A percentile compares a stretch with the other conserved stretches of the same genome.
Evolutionary conservation across 2,113 vertebrate species (phyloP).

Genomic region (Alectura lathami): DNA sequence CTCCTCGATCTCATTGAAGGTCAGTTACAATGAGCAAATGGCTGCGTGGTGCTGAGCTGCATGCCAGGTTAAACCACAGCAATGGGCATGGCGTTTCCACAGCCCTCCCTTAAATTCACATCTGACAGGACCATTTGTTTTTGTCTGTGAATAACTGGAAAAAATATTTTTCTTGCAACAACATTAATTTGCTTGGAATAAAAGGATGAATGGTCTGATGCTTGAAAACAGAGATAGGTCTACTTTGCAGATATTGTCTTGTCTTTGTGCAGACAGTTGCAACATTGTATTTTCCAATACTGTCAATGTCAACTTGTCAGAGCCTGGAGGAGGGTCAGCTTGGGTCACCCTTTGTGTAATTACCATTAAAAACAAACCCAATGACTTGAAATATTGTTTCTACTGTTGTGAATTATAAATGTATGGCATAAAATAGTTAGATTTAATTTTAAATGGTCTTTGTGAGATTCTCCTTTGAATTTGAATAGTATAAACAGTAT

Average conservation of each 20-base stretch:
- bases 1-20: background rate
- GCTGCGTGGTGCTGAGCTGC: background rate
- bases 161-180: background rate
- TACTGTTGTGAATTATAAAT: background rate
- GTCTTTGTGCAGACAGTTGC: background rate
- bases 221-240: background rate
- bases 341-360: slow-evolving; percentile 5
- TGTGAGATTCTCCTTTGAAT: background rate
- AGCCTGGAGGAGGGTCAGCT: background rate
- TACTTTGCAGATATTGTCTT: background rate
- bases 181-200: background rate
- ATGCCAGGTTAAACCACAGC: background rate
- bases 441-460: background rate
- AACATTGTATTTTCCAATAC: background rate
- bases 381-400: background rate
- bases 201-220: background rate
- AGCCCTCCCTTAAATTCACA: background rate
- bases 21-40: background rate
- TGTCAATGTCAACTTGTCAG: background rate
- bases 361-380: background rate
- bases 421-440: background rate
- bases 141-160: background rate
- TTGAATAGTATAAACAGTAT: background rate
- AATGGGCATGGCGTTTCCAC: background rate
- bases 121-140: background rate